Conservation (phyloP, 1,140 invertebrate genomes). For the Lamellibrachia luymesi region DNA sequence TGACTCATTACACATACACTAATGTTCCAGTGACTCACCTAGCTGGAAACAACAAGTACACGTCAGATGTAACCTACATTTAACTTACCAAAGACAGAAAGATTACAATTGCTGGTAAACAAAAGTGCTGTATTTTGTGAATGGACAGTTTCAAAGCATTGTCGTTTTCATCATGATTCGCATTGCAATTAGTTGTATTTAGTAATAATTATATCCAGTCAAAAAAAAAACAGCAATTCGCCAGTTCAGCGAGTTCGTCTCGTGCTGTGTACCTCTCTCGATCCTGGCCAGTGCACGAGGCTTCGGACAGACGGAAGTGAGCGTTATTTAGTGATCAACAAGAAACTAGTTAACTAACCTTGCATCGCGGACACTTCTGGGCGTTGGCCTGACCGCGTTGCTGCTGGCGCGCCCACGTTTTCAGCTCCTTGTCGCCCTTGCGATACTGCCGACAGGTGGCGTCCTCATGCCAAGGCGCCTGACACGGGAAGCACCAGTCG, state of each 20-base stretch:
- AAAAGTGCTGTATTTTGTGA: neutral
- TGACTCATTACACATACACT: no score
- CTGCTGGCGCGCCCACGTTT: conserved; percentile 54
- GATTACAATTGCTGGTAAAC: neutral
- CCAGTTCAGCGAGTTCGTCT: neutral
- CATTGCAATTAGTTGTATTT: neutral
- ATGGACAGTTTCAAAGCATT: no score
- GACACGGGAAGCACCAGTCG: conserved; percentile 58
- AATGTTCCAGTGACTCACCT: no score
- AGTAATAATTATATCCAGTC: neutral
- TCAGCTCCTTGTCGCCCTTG: conserved; percentile 55
- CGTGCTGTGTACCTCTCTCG: neutral
- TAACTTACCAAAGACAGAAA: neutral
- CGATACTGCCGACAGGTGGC: conserved; percentile 55
- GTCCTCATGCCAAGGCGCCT: conserved; percentile 55
- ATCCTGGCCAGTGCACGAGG: neutral
- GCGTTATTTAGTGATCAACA: neutral
- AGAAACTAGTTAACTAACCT: conserved; percentile 43
- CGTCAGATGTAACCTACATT: neutral
- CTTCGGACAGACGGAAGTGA: neutral
- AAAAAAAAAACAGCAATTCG: no score
- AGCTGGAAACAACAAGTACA: no score
- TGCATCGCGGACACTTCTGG: conserved; percentile 58
- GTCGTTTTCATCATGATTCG: neutral
- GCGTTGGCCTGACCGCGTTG: conserved; percentile 57